phyloP scores from a whole-genome alignment of 2,888 invertebrate genomes.

The Punctoribates punctum region DNA sequence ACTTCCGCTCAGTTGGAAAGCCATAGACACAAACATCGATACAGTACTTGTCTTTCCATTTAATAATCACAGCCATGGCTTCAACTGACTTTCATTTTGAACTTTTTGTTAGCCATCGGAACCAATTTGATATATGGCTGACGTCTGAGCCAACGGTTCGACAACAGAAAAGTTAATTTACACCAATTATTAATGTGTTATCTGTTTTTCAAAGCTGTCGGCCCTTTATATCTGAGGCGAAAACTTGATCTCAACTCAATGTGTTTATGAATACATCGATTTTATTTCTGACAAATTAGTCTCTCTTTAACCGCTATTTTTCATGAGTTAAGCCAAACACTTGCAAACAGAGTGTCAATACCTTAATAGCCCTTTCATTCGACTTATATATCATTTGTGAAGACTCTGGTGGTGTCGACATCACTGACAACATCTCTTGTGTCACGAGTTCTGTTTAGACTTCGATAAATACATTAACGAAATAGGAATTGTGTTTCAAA shows the following conservation, averaged over 20 bases:
- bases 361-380: not conserved
- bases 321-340: not conserved
- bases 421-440: not conserved
- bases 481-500: not conserved
- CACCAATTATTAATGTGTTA: not conserved
- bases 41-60: conserved; percentile 7
- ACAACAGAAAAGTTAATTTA: not conserved
- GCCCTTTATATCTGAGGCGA: not conserved
- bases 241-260: not conserved
- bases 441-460: not conserved
- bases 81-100: not conserved
- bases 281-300: conserved; percentile 1
- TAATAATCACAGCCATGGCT: not conserved
- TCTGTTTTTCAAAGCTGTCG: not conserved
- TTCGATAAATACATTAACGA: conserved; percentile 25
- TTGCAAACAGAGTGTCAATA: not conserved
- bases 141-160: not conserved
- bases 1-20: conserved; percentile 14
- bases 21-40: not conserved
- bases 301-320: not conserved
- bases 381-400: conserved; percentile 7
- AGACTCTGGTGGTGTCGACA: conserved; percentile 5
- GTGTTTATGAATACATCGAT: not conserved
- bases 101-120: not conserved
- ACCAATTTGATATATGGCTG: not conserved